Evolutionary conservation across 2,113 vertebrate genomes (phyloP), one percentile per base, ranked within the genome.

Genomic region (Tangachromis dhanisi): DNA sequence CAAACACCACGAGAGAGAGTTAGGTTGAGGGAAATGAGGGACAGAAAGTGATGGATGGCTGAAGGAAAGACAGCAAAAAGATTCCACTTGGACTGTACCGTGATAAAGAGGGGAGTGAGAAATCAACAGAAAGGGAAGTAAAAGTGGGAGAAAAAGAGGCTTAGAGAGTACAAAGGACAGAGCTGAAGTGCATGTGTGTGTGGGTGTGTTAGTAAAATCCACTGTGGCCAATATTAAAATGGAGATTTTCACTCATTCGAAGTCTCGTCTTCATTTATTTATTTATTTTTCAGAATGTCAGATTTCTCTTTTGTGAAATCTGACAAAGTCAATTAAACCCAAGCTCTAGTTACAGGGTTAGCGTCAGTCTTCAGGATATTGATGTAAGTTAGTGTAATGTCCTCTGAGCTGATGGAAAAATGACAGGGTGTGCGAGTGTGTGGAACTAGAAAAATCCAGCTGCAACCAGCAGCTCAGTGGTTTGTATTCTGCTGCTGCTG

Each of bases 371-470:
- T 38, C 12, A 3, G 40, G 59, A 84, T 35, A 29, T 80, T 8
- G 16, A 26, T 73, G 59, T 45, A 51, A 80, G 26, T 53, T 38
- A 7, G 16, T 57, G 16, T 76, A 53, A 89, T 51, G 66, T 85
- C 54, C 31, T 81, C 83, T 71, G 31, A 76, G 79, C 63, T 16
- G 17, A 81, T 31, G 42, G 61, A 13, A 73, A 73, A 54, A 78
- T 49, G 45, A 38, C n/a, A 8, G 42, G 49, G 66, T 88, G 55
- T 84, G 81, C 79, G 9, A 66, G 51, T 57, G 9, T 83, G 21
- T 71, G 42, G 24, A 93, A 92, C 92, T 92, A 92, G 91, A 94
- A 92, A 85, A 86, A 94, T 93, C 93, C 92, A 93, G 93, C 90
- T 92, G 88, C 80, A 93, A 90, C 90, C 91, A 91, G 88, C 57